These are phyloP conservation scores for Lepeophtheirus nordmannii DNA, from an alignment of 2,888 invertebrate species.

Conservation along the genomic window DNA sequence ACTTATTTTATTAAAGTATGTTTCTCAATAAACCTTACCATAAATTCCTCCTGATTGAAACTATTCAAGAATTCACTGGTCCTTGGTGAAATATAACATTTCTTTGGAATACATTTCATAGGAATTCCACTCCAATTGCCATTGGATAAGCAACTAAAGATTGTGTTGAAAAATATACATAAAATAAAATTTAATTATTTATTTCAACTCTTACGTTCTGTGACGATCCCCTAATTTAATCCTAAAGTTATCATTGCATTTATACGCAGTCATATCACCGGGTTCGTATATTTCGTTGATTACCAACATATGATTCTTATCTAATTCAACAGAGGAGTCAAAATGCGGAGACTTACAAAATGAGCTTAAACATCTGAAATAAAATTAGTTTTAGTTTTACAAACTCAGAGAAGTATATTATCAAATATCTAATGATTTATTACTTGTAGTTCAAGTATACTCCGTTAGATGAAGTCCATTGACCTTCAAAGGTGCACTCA, in stretches of 20 bases:
- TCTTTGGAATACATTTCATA: background rate
- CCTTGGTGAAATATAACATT: background rate
- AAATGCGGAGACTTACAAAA: background rate
- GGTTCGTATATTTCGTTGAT: background rate
- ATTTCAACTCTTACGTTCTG: background rate
- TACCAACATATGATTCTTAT: background rate
- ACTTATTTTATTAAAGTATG: background rate
- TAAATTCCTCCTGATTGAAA: background rate
- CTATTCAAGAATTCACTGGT: background rate
- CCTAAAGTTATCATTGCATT: background rate
- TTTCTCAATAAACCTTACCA: background rate
- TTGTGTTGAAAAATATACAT: background rate
- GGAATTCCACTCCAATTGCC: background rate
- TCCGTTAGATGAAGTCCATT: too few relatives aligned
- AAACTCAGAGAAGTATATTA: too few relatives aligned
- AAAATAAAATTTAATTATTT: background rate
- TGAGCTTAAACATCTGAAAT: background rate
- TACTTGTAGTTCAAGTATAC: too few relatives aligned
- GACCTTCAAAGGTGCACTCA: background rate
- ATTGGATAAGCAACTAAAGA: background rate
- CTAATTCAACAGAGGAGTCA: background rate
- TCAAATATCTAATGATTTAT: too few relatives aligned
- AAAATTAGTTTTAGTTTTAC: background rate
- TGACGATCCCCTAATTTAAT: background rate
- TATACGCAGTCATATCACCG: background rate